A percentile compares a stretch with the other conserved stretches of the same genome.
Conservation (phyloP, 2,888 invertebrate genomes). For the Mythimna ferrago region DNA sequence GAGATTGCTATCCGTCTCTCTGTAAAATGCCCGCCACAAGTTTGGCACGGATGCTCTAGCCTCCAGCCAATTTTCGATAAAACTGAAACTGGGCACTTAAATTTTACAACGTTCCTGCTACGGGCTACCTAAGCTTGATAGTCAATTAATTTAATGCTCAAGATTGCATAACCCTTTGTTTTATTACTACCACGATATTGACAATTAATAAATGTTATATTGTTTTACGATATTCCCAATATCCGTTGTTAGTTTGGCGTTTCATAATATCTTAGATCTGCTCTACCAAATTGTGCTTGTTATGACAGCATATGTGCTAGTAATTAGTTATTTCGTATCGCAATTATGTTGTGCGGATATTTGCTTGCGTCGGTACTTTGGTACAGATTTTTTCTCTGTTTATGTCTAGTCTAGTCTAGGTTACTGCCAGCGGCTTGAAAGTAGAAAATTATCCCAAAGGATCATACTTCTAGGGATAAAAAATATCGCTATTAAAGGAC, state of each 20-base stretch:
- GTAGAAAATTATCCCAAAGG: too few relatives aligned
- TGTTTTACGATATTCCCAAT: slow-evolving; percentile 35
- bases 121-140: slow-evolving; percentile 24
- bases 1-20: slow-evolving; percentile 55
- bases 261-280: slow-evolving; percentile 16
- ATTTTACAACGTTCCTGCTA: slow-evolving; percentile 47
- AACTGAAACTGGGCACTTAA: slow-evolving; percentile 50
- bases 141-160: slow-evolving; percentile 29
- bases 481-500: too few relatives aligned
- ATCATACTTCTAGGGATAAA: too few relatives aligned
- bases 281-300: not conserved
- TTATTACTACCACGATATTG: slow-evolving; percentile 24
- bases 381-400: not conserved
- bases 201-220: slow-evolving; percentile 21
- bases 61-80: slow-evolving; percentile 53
- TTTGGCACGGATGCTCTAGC: slow-evolving; percentile 43
- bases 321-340: slow-evolving; percentile 21
- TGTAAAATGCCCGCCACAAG: slow-evolving; percentile 55
- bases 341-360: slow-evolving; percentile 10
- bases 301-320: slow-evolving; percentile 15
- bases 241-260: slow-evolving; percentile 36
- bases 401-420: not conserved
- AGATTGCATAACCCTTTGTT: slow-evolving; percentile 27
- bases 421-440: too few relatives aligned
- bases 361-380: not conserved